Conservation (phyloP, 2,888 invertebrate genomes). For the Lissocephala sabroskyi region DNA sequence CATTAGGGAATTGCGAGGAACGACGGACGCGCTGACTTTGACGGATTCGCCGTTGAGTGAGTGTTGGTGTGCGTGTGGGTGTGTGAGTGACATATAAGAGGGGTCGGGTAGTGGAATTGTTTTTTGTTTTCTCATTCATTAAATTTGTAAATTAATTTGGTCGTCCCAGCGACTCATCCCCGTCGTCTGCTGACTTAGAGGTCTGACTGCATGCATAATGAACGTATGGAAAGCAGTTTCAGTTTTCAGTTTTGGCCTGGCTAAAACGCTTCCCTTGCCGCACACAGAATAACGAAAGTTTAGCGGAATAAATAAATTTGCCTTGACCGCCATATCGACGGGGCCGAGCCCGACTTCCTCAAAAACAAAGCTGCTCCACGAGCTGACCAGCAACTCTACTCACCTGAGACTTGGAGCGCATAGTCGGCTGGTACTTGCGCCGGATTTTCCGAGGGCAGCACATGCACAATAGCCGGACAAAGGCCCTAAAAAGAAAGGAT, state of each 20-base stretch:
- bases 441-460: conserved; percentile 89
- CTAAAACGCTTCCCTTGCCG: too few relatives aligned
- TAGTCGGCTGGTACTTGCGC: conserved; percentile 87
- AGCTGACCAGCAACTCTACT: conserved; percentile 51
- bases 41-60: conserved; percentile 32
- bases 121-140: conserved; percentile 41
- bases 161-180: too few relatives aligned
- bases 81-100: not conserved
- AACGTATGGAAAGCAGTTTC: too few relatives aligned
- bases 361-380: not conserved
- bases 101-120: not conserved
- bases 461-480: conserved; percentile 90
- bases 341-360: too few relatives aligned
- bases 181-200: too few relatives aligned
- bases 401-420: conserved; percentile 87
- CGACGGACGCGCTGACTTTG: conserved; percentile 40
- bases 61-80: conserved; percentile 9
- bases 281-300: too few relatives aligned
- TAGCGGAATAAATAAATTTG: too few relatives aligned
- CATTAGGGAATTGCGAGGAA: conserved; percentile 38
- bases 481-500: conserved; percentile 87
- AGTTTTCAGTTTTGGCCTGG: too few relatives aligned
- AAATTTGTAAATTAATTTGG: conserved; percentile 58
- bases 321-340: too few relatives aligned
- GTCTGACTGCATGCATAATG: too few relatives aligned